These are phyloP conservation scores for Limosa lapponica DNA, from an alignment of 2,797 vertebrate genomes.

Conservation along the genomic window DNA sequence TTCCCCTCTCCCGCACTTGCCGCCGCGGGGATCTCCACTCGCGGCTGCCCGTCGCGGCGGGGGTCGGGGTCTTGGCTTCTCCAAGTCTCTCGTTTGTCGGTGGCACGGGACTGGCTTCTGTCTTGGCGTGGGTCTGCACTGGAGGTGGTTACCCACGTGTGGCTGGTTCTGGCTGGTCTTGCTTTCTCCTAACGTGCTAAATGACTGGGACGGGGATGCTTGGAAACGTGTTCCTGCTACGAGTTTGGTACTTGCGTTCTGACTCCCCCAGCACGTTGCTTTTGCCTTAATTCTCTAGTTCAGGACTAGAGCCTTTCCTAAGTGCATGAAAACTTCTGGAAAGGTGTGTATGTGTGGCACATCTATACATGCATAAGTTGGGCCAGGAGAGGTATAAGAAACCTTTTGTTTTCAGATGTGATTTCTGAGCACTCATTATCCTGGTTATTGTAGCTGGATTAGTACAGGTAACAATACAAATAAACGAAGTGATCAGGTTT, in stretches of 20 bases:
- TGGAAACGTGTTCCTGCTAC: not conserved
- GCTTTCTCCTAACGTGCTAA: not conserved
- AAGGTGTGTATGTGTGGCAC: not conserved
- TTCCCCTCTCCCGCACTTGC: not conserved
- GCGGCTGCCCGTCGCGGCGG: too few relatives aligned
- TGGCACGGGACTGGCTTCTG: not conserved
- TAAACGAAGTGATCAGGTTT: slow-evolving; percentile 67
- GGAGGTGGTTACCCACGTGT: not conserved
- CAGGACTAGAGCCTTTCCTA: not conserved
- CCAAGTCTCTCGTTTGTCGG: not conserved
- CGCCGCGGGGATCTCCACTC: not conserved
- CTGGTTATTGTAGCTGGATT: slow-evolving; percentile 59
- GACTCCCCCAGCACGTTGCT: accelerated
- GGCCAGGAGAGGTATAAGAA: not conserved
- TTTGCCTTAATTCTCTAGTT: not conserved
- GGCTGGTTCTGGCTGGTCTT: not conserved
- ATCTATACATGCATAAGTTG: accelerated
- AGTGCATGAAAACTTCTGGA: accelerated
- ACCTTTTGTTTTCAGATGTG: not conserved
- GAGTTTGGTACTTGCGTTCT: not conserved
- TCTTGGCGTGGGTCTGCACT: not conserved
- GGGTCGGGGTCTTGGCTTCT: not conserved
- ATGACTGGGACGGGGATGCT: not conserved
- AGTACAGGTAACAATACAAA: slow-evolving; percentile 53
- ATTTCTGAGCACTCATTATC: not conserved